A percentile compares a stretch with the other conserved stretches of the same genome.
Conservation (phyloP, 2,113 vertebrate species). For the Pseudorectes ferrugineus region DNA sequence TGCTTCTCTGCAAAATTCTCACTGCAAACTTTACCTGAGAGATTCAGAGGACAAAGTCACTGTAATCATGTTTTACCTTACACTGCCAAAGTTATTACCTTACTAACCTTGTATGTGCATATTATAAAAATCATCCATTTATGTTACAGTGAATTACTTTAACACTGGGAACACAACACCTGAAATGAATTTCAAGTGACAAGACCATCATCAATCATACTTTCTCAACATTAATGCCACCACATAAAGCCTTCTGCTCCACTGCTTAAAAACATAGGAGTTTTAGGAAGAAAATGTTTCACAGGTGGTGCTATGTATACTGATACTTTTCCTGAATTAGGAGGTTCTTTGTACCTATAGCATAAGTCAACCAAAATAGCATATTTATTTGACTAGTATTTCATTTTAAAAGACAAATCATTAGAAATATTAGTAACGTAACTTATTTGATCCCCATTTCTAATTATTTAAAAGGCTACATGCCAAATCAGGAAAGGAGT, state of each 20-base stretch:
- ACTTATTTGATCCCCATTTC: not conserved
- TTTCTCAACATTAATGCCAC: slow-evolving; percentile 58
- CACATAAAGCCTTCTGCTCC: slow-evolving; percentile 62
- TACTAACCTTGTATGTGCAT: slow-evolving; percentile 57
- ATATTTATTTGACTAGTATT: not conserved
- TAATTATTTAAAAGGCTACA: not conserved
- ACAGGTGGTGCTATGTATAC: not conserved
- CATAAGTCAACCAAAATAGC: not conserved
- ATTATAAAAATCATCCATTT: slow-evolving; percentile 76
- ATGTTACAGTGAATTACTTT: slow-evolving; percentile 68
- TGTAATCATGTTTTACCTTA: slow-evolving; percentile 44
- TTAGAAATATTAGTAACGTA: not conserved
- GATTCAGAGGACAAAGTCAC: slow-evolving; percentile 46
- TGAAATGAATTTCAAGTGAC: slow-evolving; percentile 71
- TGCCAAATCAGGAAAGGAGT: not conserved
- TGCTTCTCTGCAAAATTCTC: slow-evolving; percentile 13
- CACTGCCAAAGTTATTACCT: slow-evolving; percentile 58
- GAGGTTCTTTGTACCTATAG: not conserved
- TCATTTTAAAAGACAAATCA: not conserved
- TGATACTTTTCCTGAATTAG: not conserved
- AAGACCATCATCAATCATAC: slow-evolving; percentile 74
- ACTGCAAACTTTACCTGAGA: slow-evolving; percentile 27
- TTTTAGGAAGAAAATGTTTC: slow-evolving; percentile 27
- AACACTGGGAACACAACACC: slow-evolving; percentile 61
- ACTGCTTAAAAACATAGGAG: slow-evolving; percentile 56